Base-by-base conservation (phyloP, 1,140 invertebrate species). In the Pygmarrhopalites habei region DNA sequence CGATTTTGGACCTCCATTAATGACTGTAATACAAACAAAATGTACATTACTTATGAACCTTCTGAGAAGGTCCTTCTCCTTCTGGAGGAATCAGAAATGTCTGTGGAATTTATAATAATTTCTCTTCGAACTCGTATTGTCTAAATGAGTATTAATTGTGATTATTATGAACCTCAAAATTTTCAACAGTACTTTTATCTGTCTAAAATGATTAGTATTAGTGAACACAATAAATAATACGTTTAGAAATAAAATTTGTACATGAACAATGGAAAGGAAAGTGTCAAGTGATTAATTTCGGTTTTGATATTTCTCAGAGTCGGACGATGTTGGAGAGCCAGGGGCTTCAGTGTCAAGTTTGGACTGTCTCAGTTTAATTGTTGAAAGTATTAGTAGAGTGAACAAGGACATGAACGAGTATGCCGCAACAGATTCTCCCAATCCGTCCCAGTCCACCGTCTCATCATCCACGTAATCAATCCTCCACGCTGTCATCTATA, bases 351-450 rank as follows among this genome's bases (percentile, higher is more conserved):
- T n/a, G n/a, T n/a, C n/a, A n/a, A 78, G 77, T 60, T 69, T 79
- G n/a, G 76, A 79, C 67, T 78, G 77, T 55, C 66, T 79, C 17
- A 78, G 77, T 5, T 71, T 78, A 28, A 79, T 79, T 44, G 77
- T 79, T 5, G 76, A 79, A 58, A 78, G 76, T 62, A 78, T 78
- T 39, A 75, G 72, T 41, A 74, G 76, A 17, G 73, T 72, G 35
- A 72, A 44, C 39, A 23, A 44, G 21, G 59, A 61, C 12, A 52
- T 60, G 3, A 26, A 35, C 35, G 57, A 58, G 46, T 21, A 58
- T 19, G 30, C 35, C 17, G 35, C 35, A 17, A 17, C 7, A 17
- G 46, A 49, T 49, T 49, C 46, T 5, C 19, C 46, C 46, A 12
- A 49, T 46, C 14, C 39, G n/a, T n/a, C 15, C 26, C 23, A 58